Base-by-base conservation (phyloP, 2,797 vertebrate genomes). In the Tangara arthus region DNA sequence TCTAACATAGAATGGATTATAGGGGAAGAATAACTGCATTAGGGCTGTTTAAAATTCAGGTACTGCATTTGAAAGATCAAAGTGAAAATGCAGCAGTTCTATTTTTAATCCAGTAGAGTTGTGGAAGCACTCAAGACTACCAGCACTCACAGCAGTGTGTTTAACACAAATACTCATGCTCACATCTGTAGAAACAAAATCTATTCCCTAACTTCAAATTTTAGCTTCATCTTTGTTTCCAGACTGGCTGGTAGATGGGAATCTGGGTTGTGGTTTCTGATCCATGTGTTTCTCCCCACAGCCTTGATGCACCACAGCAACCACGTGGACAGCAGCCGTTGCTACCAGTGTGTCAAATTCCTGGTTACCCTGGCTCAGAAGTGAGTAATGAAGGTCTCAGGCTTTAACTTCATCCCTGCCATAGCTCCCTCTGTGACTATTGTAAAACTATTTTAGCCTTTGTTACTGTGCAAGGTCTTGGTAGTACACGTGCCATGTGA, bases 271-370 rank as follows among this genome's bases (percentile, higher is more conserved):
- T 30, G 57, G 4, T 27, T 89, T 70, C 84, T 24, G 41, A 90
- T 52, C n/a, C 28, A 0, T 18, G 9, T 90, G 12, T 94, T 96
- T 82, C 39, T 94, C 68, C 86, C 91, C 84, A 19, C 97, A 99
- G 99, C 99, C 70, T 97, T 99, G 97, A 99, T 99, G 99, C 99
- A 99, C 91, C 99, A 99, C 97, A 99, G 99, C 96, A 99, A 99
- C 95, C 99, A 99, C 0, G 98, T 99, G 96, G 99, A 99, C 98
- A 99, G 99, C 98, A 98, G 99, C 61, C 99, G 99, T 75, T 99
- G 99, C 97, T 99, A 99, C 96, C 99, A 99, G 97, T 99, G 99
- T 97, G 99, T 99, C 87, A 99, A 99, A 97, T 99, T 99, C 97
- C 98, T 99, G 55, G 99, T 99, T 66, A 99, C 99, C 34, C 97